Evolutionary conservation across 2,888 invertebrate species (phyloP).

Genomic region (Diarsia rubi): DNA sequence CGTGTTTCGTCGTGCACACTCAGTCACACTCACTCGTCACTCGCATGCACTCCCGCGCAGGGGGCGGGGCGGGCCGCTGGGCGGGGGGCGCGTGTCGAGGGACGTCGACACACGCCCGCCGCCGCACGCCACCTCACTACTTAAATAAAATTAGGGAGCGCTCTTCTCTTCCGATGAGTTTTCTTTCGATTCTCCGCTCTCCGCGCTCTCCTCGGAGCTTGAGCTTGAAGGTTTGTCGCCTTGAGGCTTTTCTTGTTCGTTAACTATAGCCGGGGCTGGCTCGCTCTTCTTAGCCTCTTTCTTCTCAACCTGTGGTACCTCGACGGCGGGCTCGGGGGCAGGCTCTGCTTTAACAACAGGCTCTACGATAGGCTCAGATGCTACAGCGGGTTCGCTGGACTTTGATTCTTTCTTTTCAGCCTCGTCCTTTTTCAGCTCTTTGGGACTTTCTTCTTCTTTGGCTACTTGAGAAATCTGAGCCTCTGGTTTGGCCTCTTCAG

Average conservation of each 20-base stretch:
- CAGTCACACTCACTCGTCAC: conserved; percentile 70
- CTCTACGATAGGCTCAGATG: conserved; percentile 29
- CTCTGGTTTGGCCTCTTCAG: conserved; percentile 40
- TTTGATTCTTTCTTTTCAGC: conserved; percentile 58
- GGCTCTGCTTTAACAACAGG: conserved; percentile 20
- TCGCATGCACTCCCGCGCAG: conserved; percentile 67
- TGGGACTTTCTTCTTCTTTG: conserved; percentile 61
- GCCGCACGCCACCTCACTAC: conserved; percentile 76
- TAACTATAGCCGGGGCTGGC: conserved; percentile 8
- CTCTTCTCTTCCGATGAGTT: conserved; percentile 69
- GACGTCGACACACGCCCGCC: conserved; percentile 88
- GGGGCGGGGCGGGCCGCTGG: conserved; percentile 64
- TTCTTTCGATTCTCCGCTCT: conserved; percentile 72
- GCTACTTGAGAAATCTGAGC: conserved; percentile 9
- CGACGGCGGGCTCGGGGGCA: conserved; percentile 12
- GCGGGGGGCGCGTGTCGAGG: conserved; percentile 90
- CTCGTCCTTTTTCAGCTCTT: conserved; percentile 63
- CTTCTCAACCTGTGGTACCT: conserved; percentile 23
- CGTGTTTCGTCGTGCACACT: conserved; percentile 69
- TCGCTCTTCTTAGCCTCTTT: conserved; percentile 39
- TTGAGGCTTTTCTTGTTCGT: conserved; percentile 43
- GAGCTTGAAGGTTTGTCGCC: conserved; percentile 71
- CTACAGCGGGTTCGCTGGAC: conserved; percentile 37
- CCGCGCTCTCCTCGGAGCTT: conserved; percentile 78
- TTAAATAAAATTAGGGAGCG: conserved; percentile 80